Evolutionary conservation across 2,888 invertebrate species (phyloP).

Genomic region (Orchesellides sinensis): DNA sequence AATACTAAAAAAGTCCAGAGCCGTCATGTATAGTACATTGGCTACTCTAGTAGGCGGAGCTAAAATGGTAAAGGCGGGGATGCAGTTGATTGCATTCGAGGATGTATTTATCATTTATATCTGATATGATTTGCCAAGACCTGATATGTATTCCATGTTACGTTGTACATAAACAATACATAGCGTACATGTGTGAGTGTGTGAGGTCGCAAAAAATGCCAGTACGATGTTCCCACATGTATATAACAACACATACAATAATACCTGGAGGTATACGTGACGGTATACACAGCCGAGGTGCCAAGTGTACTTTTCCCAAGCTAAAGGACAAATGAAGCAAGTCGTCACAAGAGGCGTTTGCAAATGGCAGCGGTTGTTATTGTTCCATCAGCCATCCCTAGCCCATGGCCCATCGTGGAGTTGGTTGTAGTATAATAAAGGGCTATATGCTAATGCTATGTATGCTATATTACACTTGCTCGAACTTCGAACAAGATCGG

Average conservation of each 20-base stretch:
- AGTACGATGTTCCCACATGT: not conserved
- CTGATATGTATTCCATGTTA: not conserved
- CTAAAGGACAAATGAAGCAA: slow-evolving; percentile 1
- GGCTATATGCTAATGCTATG: not conserved
- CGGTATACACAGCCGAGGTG: no score
- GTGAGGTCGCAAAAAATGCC: not conserved
- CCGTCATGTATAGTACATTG: not conserved
- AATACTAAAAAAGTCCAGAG: slow-evolving; percentile 66
- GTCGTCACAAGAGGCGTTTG: slow-evolving; percentile 81
- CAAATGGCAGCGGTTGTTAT: slow-evolving; percentile 99
- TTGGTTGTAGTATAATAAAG: not conserved
- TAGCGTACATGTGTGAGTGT: not conserved
- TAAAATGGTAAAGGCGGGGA: not conserved
- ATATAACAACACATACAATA: no score
- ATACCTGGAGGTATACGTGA: no score
- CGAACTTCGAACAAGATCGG: slow-evolving; percentile 1
- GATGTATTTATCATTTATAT: not conserved
- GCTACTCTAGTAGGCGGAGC: not conserved
- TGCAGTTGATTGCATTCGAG: not conserved
- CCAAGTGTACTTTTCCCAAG: not conserved
- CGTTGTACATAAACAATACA: not conserved
- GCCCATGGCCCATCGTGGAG: slow-evolving; percentile 12
- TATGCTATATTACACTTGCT: not conserved
- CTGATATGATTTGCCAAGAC: not conserved
- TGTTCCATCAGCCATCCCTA: slow-evolving; percentile 38